Evolutionary conservation across 2,888 invertebrate genomes (phyloP).

Genomic region (Hetaerina titia): DNA sequence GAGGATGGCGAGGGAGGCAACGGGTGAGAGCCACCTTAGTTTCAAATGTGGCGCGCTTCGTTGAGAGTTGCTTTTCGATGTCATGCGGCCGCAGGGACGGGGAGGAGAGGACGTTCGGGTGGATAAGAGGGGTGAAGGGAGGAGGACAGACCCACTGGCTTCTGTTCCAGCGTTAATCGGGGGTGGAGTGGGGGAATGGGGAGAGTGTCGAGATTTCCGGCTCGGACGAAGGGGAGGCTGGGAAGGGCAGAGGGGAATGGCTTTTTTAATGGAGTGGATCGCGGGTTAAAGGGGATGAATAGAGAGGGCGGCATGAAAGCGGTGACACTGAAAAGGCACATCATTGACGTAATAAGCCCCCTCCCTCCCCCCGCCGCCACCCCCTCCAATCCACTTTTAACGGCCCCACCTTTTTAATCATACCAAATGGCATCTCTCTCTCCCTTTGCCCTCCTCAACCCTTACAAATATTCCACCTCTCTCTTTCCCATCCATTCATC

Average conservation of each 20-base stretch:
- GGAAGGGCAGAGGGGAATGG: neutral
- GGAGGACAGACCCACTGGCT: too few species aligned
- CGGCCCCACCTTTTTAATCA: conserved; percentile 41
- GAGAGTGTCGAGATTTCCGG: neutral
- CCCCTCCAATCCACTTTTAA: neutral
- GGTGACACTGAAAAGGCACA: conserved; percentile 57
- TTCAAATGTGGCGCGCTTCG: too few species aligned
- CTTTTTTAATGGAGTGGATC: conserved; percentile 12
- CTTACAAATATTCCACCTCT: neutral
- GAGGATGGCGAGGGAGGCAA: too few species aligned
- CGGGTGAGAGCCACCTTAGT: too few species aligned
- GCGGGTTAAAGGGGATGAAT: neutral
- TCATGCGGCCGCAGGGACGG: too few species aligned
- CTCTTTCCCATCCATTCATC: neutral
- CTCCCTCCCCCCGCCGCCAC: neutral
- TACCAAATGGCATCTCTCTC: conserved; percentile 38
- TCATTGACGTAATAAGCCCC: conserved; percentile 62
- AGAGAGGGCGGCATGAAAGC: neutral
- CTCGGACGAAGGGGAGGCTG: neutral
- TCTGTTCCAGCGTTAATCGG: neutral
- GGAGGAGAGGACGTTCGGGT: too few species aligned
- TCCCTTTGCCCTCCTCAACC: neutral
- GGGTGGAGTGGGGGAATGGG: neutral
- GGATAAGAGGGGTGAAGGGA: too few species aligned
- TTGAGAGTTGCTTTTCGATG: too few species aligned